Conservation (phyloP, 2,797 vertebrate genomes). For the Ptychadena robeensis region DNA sequence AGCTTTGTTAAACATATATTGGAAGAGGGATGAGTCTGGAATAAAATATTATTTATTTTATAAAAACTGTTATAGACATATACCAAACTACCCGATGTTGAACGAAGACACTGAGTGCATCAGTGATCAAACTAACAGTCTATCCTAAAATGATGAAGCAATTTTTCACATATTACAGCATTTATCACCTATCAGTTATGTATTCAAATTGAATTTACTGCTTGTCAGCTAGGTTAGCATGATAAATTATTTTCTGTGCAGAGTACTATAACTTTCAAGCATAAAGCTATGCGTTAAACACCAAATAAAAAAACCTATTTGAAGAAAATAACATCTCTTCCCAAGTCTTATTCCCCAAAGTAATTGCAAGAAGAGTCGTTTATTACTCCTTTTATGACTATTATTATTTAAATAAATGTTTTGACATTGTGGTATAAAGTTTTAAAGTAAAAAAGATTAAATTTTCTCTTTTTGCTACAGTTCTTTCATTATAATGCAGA, state of each 20-base stretch:
- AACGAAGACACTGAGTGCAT: slow-evolving; percentile 15
- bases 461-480: background rate
- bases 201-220: slow-evolving; percentile 61
- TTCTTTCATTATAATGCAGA: background rate
- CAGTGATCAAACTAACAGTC: slow-evolving; percentile 33
- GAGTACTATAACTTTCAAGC: slow-evolving; percentile 46
- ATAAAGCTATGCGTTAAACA: slow-evolving; percentile 52
- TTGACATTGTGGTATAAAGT: slow-evolving; percentile 7
- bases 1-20: slow-evolving; percentile 16
- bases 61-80: slow-evolving; percentile 18
- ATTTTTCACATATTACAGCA: slow-evolving; percentile 51
- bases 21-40: background rate
- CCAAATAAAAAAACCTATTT: slow-evolving; percentile 53
- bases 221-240: slow-evolving; percentile 55
- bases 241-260: slow-evolving; percentile 50
- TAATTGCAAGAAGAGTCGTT: slow-evolving; percentile 36
- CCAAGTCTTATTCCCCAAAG: slow-evolving; percentile 12
- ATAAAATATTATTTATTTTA: slow-evolving; percentile 32
- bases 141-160: slow-evolving; percentile 44
- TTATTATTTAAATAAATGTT: slow-evolving; percentile 50
- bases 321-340: slow-evolving; percentile 44
- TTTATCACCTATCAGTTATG: slow-evolving; percentile 58
- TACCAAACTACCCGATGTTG: background rate
- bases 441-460: background rate
- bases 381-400: slow-evolving; percentile 31